Evolutionary conservation across 2,113 vertebrate species (phyloP), one percentile per base, ranked within the genome.

Genomic region (Siniperca knerii): DNA sequence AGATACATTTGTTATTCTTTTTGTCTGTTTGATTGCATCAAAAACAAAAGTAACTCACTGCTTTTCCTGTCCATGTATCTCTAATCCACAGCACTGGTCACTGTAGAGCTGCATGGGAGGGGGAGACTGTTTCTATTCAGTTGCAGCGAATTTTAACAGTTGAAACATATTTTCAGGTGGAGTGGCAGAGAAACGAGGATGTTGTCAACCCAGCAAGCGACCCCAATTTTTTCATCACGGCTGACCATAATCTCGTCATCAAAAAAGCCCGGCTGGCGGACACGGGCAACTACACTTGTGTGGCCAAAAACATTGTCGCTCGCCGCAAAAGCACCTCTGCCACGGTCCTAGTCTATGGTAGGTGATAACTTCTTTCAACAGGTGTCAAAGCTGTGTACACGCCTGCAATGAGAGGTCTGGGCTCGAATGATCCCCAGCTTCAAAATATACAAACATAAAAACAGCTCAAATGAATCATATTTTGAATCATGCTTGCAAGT

Each of bases 301-400:
- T 99, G 93, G 98, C 98, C 90, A 99, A 99, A 95, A 99, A 99
- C 95, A 98, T 99, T 0, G 98, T 99, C 8, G 98, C 98, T 2
- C 96, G 98, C 4, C 97, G 98, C 81, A 97, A 97, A 90, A 99
- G 98, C 40, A 83, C 94, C 71, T 97, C 97, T 0, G 98, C 98
- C 0, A 96, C 97, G 0, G 95, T 99, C 93, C 97, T 96, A 0
- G 97, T 99, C 90, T 99, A 98, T 0, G 98, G 98, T 99, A 96
- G 48, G 93, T 93, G 83, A 85, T 62, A 4, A 93, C 87, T 76
- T 82, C 90, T 95, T 94, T 54, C 75, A 64, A 35, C 68, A 48
- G 80, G 50, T 57, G 76, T 86, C 61, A 75, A n/a, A 70, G 48
- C 72, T 67, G 57, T 40, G 37, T 25, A 57, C n/a, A 23, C 15